These are phyloP conservation scores for Lepidotrigona ventralis DNA, from an alignment of 1,140 invertebrate species.

Conservation along the genomic window DNA sequence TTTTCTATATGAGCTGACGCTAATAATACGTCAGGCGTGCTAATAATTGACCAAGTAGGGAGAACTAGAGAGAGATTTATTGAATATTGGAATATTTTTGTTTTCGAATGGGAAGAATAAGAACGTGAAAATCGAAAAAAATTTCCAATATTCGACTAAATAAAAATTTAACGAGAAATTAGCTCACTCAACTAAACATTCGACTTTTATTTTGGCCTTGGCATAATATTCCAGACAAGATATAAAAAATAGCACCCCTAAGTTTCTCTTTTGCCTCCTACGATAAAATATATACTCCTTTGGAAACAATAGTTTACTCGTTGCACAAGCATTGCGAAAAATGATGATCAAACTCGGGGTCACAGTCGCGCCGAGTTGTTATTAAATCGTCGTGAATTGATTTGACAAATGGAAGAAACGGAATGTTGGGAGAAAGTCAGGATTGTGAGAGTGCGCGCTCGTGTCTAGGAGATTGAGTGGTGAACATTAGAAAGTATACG, in stretches of 20 bases:
- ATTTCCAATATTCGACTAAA: too few relatives aligned
- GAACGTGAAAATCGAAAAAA: too few relatives aligned
- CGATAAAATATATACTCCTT: not conserved
- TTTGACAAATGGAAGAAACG: not conserved
- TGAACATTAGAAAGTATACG: conserved; percentile 1
- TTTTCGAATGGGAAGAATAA: too few relatives aligned
- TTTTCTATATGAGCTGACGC: not conserved
- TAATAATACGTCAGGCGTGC: too few relatives aligned
- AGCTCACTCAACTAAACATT: too few relatives aligned
- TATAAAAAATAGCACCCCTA: not conserved
- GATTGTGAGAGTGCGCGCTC: too few relatives aligned
- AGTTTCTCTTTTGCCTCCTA: not conserved
- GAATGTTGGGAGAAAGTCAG: not conserved
- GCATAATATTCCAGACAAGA: not conserved
- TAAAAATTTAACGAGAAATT: too few relatives aligned
- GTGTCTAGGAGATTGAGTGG: not conserved
- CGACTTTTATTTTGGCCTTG: not conserved
- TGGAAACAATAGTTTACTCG: not conserved
- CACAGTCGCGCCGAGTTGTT: too few relatives aligned
- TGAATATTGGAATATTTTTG: too few relatives aligned
- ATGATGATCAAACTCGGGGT: too few relatives aligned
- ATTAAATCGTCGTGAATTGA: not conserved
- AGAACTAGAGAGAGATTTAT: too few relatives aligned
- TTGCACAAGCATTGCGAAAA: not conserved
- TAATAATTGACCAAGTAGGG: too few relatives aligned